phyloP scores from a whole-genome alignment of 2,888 invertebrate species.

The Clanis bilineata region DNA sequence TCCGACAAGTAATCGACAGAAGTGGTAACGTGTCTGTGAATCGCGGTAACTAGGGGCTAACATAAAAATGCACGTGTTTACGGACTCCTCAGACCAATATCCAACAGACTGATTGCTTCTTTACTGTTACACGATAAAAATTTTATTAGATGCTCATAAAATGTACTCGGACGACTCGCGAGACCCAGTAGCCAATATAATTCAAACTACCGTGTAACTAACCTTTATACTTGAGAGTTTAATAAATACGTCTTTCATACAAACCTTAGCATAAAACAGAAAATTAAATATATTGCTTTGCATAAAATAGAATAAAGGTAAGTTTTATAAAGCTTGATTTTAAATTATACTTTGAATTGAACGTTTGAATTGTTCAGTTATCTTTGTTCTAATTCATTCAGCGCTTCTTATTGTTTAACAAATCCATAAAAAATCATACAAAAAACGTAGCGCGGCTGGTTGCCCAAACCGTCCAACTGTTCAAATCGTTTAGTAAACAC shows the following conservation, averaged over 20 bases:
- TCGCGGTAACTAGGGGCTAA: conserved; percentile 58
- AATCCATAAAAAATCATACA: conserved; percentile 40
- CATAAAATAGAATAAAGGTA: not conserved
- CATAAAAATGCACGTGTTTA: conserved; percentile 81
- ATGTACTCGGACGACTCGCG: conserved; percentile 73
- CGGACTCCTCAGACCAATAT: conserved; percentile 77
- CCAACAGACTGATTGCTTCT: conserved; percentile 80
- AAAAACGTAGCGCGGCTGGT: conserved; percentile 57
- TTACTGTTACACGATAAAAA: conserved; percentile 82
- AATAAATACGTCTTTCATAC: conserved; percentile 29
- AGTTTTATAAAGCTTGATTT: conserved; percentile 2
- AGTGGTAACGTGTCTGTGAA: conserved; percentile 52
- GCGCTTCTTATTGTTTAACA: conserved; percentile 33
- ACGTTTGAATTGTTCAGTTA: conserved; percentile 19
- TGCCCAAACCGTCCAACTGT: conserved; percentile 73
- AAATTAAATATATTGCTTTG: conserved; percentile 24
- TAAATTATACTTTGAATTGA: conserved; percentile 12
- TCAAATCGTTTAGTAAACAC: conserved; percentile 81
- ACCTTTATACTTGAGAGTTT: conserved; percentile 61
- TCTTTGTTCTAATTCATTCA: conserved; percentile 13
- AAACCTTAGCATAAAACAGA: conserved; percentile 26
- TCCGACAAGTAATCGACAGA: conserved; percentile 42
- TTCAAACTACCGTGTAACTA: conserved; percentile 75
- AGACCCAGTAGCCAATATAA: conserved; percentile 78
- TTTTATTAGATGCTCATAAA: conserved; percentile 79